A percentile compares a stretch with the other conserved stretches of the same genome.
Conservation (phyloP, 2,797 vertebrate genomes). For the Falco naumanni region DNA sequence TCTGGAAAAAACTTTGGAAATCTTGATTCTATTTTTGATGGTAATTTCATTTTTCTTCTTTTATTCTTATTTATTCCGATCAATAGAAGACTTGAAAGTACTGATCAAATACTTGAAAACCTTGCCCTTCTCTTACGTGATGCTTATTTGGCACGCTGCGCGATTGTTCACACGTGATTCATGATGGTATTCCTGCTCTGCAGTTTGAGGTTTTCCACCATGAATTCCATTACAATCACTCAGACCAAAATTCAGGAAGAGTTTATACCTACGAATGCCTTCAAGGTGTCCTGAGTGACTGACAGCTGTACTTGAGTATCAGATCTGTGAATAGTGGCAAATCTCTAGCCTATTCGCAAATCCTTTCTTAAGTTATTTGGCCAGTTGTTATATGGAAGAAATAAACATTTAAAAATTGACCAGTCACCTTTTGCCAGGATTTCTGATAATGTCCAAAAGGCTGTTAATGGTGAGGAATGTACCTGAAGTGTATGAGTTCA, state of each 20-base stretch:
- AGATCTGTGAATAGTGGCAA: not conserved
- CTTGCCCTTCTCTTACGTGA: not conserved
- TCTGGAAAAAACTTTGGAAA: not conserved
- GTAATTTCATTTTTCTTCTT: not conserved
- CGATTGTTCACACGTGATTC: not conserved
- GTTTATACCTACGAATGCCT: not conserved
- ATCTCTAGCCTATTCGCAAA: not conserved
- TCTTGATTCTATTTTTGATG: not conserved
- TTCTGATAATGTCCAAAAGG: not conserved
- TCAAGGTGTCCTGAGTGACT: not conserved
- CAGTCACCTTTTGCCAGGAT: accelerated
- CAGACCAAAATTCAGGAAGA: not conserved
- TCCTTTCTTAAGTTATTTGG: not conserved
- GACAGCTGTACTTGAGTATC: not conserved
- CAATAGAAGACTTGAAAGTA: not conserved
- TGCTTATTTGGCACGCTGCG: not conserved
- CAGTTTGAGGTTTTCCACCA: not conserved
- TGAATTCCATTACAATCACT: not conserved
- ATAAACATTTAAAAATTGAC: not conserved
- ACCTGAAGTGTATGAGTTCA: not conserved
- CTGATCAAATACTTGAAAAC: not conserved
- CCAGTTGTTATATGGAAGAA: not conserved
- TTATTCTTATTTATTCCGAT: not conserved
- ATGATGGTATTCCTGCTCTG: not conserved
- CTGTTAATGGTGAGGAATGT: not conserved